These are phyloP conservation scores for Drosophila novamexicana DNA, from an alignment of 1,140 invertebrate genomes.

Conservation along the genomic window DNA sequence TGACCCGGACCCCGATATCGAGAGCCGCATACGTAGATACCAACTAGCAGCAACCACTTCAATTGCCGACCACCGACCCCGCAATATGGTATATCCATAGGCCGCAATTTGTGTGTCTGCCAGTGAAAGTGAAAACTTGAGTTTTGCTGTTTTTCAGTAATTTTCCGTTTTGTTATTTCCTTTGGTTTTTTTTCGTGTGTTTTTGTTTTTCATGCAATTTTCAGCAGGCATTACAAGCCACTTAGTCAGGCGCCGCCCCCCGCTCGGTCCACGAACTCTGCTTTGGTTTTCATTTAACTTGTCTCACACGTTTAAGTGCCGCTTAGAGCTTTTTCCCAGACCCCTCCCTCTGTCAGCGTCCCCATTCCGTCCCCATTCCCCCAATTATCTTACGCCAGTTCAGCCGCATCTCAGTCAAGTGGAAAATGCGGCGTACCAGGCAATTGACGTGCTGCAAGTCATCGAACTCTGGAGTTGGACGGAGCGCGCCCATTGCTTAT, in stretches of 20 bases:
- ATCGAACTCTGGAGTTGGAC: constrained; percentile 28
- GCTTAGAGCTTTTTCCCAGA: constrained; percentile 21
- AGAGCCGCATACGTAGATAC: not conserved
- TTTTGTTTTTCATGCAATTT: constrained; percentile 24
- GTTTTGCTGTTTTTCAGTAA: constrained; percentile 56
- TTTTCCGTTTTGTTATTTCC: constrained; percentile 51
- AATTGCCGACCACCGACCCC: constrained; percentile 28
- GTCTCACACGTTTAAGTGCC: constrained; percentile 27
- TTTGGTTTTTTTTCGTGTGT: constrained; percentile 22
- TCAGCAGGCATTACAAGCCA: constrained; percentile 35
- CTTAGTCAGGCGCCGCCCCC: constrained; percentile 17
- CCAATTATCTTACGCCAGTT: constrained; percentile 27
- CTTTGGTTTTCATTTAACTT: constrained; percentile 70
- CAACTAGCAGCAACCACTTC: not conserved
- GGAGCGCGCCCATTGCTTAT: not conserved
- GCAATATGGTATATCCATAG: not conserved
- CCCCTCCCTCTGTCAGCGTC: not conserved
- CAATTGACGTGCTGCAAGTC: constrained; percentile 30
- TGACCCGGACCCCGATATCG: not conserved
- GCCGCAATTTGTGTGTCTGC: constrained; percentile 42
- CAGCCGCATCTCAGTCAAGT: constrained; percentile 36
- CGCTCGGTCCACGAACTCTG: constrained; percentile 55
- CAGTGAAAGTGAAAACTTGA: constrained; percentile 73
- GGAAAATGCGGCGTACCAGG: constrained; percentile 40
- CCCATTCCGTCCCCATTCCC: not conserved